phyloP scores from a whole-genome alignment of 2,888 invertebrate species.

The Agonopterix alstromeriana region DNA sequence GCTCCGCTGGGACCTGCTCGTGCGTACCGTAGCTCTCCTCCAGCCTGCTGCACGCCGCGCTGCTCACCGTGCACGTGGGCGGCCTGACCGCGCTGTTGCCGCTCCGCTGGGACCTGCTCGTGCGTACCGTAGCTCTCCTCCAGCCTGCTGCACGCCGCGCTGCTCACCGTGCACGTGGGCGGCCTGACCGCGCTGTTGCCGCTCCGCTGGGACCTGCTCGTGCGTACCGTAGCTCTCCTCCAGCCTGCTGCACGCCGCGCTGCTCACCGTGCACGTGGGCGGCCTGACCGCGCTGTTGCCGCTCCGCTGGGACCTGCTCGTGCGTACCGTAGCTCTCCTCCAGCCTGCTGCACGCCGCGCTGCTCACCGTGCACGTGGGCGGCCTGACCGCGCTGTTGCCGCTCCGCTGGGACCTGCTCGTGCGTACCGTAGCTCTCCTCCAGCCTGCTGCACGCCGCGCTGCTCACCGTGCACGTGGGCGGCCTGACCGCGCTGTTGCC shows the following conservation, averaged over 20 bases:
- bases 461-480: conserved; percentile 51
- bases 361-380: too few species aligned
- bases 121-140: conserved; percentile 7
- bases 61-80: conserved; percentile 51
- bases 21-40: conserved; percentile 35
- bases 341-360: too few species aligned
- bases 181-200: neutral
- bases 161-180: too few species aligned
- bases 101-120: conserved; percentile 52
- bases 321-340: conserved; percentile 7
- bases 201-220: too few species aligned
- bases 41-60: conserved; percentile 53
- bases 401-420: too few species aligned
- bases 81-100: conserved; percentile 58
- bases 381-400: neutral
- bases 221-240: neutral
- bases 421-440: conserved; percentile 28
- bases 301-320: conserved; percentile 52
- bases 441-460: conserved; percentile 53
- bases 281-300: conserved; percentile 58
- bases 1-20: neutral
- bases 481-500: conserved; percentile 58
- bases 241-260: conserved; percentile 53
- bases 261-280: conserved; percentile 51
- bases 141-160: too few species aligned